Evolutionary conservation across 2,797 vertebrate species (phyloP), one percentile per base, ranked within the genome.

Genomic region (Helostoma temminkii): DNA sequence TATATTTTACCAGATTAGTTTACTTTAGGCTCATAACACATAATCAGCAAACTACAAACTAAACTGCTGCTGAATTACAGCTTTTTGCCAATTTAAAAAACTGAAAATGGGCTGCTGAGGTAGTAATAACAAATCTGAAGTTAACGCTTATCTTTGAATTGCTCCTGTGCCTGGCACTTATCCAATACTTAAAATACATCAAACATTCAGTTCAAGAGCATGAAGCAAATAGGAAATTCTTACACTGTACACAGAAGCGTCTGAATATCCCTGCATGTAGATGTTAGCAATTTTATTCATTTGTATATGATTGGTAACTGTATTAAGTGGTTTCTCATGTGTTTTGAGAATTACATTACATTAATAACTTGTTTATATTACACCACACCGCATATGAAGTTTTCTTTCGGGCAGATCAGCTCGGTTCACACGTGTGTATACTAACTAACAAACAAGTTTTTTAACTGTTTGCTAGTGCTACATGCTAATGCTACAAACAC

Each of bases 31-130:
- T 4, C 3, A 11, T 34, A 12, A 34, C 66, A 5, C 5, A 39
- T 34, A 34, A 60, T 48, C 69, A 62, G 28, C 26, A 39, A 43
- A 49, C 22, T 63, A 12, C 57, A 66, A 24, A 39, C 42, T 53
- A 24, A 68, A 57, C 49, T 18, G 34, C 9, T 24, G 39, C 36
- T 72, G 52, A 50, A 60, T 50, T 42, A 52, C 46, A 16, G 41
- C 18, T n/a, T 10, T 10, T 19, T 46, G 30, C 21, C 37, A 42
- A 19, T 46, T 62, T 50, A 47, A 43, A 82, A 12, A 39, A 1
- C 30, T 54, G 25, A 42, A n/a, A 45, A 71, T 50, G 21, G 61
- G 50, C 30, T 46, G 28, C 47, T 5, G 56, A 15, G 34, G 43
- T 14, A 42, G 42, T 21, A 46, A 53, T 52, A 42, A 57, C 21